Conservation (phyloP, 2,888 invertebrate genomes). For the Hyposoter dolosus region DNA sequence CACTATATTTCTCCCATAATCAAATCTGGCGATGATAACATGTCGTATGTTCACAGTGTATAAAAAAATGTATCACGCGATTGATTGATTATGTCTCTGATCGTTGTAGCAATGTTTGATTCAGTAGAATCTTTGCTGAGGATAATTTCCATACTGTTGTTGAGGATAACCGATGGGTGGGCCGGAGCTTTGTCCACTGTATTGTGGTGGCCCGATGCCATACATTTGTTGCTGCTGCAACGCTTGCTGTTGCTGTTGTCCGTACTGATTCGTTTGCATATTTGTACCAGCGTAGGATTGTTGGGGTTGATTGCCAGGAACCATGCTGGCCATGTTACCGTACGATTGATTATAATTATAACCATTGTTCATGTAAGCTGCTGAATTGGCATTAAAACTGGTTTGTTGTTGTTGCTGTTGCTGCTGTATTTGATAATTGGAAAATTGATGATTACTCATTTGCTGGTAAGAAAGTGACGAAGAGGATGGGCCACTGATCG, state of each 20-base stretch:
- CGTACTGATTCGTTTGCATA: conserved; percentile 54
- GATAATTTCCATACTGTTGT: conserved; percentile 80
- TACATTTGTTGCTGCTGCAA: conserved; percentile 70
- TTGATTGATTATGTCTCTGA: background rate
- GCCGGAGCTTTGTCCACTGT: conserved; percentile 72
- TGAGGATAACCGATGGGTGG: conserved; percentile 76
- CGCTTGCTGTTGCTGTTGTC: conserved; percentile 46
- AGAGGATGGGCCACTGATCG: conserved; percentile 1
- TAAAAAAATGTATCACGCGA: conserved; percentile 24
- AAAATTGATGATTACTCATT: conserved; percentile 62
- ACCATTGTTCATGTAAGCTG: conserved; percentile 77
- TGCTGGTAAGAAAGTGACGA: conserved; percentile 59
- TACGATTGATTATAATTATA: conserved; percentile 79
- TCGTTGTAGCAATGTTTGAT: background rate
- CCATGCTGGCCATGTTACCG: conserved; percentile 72
- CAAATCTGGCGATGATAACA: background rate
- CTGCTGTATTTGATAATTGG: conserved; percentile 70
- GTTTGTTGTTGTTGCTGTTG: conserved; percentile 76
- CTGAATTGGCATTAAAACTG: conserved; percentile 28
- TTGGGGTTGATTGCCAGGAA: conserved; percentile 72
- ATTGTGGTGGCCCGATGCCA: conserved; percentile 72
- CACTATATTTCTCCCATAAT: background rate
- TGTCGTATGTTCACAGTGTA: background rate
- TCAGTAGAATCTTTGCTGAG: conserved; percentile 82
- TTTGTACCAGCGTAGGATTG: conserved; percentile 34